Evolutionary conservation across 53 echinoderm and acorn worm species (phyloP), one percentile per base, ranked within the genome.

Genomic region (Patiria pectinifera): DNA sequence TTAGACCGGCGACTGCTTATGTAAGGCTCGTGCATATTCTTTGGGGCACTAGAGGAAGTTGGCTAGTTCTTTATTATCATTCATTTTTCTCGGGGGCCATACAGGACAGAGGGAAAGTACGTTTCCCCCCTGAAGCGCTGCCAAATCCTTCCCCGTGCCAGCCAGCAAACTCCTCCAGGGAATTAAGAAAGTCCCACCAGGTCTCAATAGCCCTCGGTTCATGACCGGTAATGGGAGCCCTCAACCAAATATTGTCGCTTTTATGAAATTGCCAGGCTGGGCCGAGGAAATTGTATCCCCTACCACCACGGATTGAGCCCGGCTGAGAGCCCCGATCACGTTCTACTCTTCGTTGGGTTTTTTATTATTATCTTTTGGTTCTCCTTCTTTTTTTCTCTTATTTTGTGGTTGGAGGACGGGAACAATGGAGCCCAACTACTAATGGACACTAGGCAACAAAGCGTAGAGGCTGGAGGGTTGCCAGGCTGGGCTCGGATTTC

Each of bases 191-290:
- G 76, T 24, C 60, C 87, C 78, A 24, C 53, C 87, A 72, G 35
- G 72, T 76, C 87, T 87, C 87, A 87, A 87, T 87, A 53, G 77
- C 78, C 77, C 77, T 53, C 76, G 87, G 87, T 87, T 87, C 87
- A 76, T 75, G 77, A 44, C 87, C 78, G 61, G 87, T 87, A 87
- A 87, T 87, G 60, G 87, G 87, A 87, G 87, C 87, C 87, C 60
- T 76, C 87, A 59, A 87, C 87, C 87, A 87, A 87, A 87, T 87
- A 87, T 87, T 87, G 87, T 87, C 87, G 87, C 87, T 87, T 87
- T 87, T 87, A 87, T 87, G 87, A 77, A 76, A 87, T 87, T 87
- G 87, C 87, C 66, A 60, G 66, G 62, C 85, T 85, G 85, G 60
- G 19, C 85, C 77, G 43, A 87, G 78, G 87, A 77, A 87, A 87